Conservation (phyloP, 1,140 invertebrate genomes). For the Hycleus cichorii region DNA sequence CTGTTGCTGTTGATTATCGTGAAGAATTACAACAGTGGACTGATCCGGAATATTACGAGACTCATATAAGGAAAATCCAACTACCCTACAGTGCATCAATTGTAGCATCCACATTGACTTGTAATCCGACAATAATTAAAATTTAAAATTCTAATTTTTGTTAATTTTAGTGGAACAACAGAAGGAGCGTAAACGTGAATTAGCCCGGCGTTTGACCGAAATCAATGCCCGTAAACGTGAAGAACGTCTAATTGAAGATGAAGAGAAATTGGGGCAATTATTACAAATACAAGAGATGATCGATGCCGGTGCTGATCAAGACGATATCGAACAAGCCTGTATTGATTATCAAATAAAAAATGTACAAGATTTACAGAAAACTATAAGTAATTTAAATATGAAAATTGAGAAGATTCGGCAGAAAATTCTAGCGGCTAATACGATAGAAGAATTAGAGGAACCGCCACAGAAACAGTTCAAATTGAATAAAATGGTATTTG, state of each 20-base stretch:
- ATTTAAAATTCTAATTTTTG: background rate
- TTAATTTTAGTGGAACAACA: slow-evolving; percentile 63
- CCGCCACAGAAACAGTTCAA: slow-evolving; percentile 36
- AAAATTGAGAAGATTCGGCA: slow-evolving; percentile 74
- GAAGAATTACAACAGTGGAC: slow-evolving; percentile 75
- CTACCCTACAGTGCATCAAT: slow-evolving; percentile 64
- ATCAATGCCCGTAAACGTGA: slow-evolving; percentile 80
- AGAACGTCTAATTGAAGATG: slow-evolving; percentile 78
- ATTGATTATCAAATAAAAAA: slow-evolving; percentile 52
- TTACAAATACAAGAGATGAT: slow-evolving; percentile 67
- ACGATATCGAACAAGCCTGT: slow-evolving; percentile 54
- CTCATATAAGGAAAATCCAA: slow-evolving; percentile 76
- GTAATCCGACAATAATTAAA: slow-evolving; percentile 23
- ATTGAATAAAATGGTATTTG: slow-evolving; percentile 36
- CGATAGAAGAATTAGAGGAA: slow-evolving; percentile 57
- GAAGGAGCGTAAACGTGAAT: slow-evolving; percentile 75
- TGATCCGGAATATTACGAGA: slow-evolving; percentile 73
- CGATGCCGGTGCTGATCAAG: slow-evolving; percentile 67
- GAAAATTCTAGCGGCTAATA: slow-evolving; percentile 64
- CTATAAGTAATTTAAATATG: slow-evolving; percentile 63
- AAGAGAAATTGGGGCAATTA: slow-evolving; percentile 75
- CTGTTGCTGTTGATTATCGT: slow-evolving; percentile 69
- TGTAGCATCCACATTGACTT: slow-evolving; percentile 47
- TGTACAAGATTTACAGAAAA: slow-evolving; percentile 59
- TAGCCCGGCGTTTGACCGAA: slow-evolving; percentile 71